These are phyloP conservation scores for Drosophila nebulosa DNA, from an alignment of 1,140 invertebrate genomes.

Conservation along the genomic window DNA sequence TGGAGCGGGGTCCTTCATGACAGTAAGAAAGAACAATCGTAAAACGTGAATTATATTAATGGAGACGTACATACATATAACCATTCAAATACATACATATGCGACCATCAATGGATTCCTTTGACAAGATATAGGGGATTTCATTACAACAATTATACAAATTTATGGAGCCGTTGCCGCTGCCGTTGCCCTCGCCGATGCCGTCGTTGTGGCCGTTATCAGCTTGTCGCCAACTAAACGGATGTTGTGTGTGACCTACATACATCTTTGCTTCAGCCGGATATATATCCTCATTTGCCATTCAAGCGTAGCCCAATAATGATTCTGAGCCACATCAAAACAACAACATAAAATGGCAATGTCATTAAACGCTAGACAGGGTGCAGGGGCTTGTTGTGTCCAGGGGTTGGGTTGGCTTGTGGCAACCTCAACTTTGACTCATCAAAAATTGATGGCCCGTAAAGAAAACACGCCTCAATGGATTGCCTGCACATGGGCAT, in stretches of 20 bases:
- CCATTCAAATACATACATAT: background rate
- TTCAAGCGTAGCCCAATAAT: constrained; percentile 61
- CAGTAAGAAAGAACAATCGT: constrained; percentile 38
- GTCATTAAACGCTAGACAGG: background rate
- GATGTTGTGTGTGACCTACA: constrained; percentile 27
- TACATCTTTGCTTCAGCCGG: constrained; percentile 1
- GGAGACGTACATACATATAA: background rate
- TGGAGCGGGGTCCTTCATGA: background rate
- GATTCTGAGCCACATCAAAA: constrained; percentile 48
- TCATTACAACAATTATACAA: constrained; percentile 51
- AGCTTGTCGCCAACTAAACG: constrained; percentile 30
- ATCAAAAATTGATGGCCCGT: constrained; percentile 62
- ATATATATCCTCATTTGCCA: constrained; percentile 6
- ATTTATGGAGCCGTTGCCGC: constrained; percentile 36
- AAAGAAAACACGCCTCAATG: constrained; percentile 27
- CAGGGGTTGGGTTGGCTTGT: background rate
- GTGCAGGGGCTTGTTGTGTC: background rate
- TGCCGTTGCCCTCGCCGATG: constrained; percentile 1
- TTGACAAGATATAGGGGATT: constrained; percentile 31
- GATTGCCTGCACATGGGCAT: constrained; percentile 20
- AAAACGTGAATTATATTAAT: constrained; percentile 29
- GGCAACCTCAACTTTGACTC: constrained; percentile 25
- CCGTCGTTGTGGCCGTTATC: constrained; percentile 24
- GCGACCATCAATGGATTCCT: background rate
- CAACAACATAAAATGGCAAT: constrained; percentile 27